These are phyloP conservation scores for Chironomus riparius DNA, from an alignment of 2,888 invertebrate genomes.

Conservation along the genomic window DNA sequence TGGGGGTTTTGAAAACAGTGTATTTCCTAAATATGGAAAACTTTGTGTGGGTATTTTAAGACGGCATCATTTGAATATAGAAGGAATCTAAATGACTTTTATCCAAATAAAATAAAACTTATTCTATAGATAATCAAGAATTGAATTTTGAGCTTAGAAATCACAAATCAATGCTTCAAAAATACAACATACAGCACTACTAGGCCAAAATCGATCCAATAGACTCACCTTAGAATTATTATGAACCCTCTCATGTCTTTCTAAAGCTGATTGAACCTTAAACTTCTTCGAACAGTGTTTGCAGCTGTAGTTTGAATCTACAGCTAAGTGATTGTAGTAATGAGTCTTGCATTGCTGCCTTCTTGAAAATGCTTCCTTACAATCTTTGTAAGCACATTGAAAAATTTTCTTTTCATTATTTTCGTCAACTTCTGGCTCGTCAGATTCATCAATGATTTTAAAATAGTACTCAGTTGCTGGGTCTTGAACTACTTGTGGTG, in stretches of 20 bases:
- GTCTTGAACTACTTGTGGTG: constrained; percentile 30
- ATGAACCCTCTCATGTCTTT: constrained; percentile 60
- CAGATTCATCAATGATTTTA: not conserved
- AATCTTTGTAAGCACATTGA: constrained; percentile 47
- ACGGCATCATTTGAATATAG: too few relatives aligned
- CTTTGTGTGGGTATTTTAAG: too few relatives aligned
- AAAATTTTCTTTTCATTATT: constrained; percentile 46
- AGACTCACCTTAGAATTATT: constrained; percentile 38
- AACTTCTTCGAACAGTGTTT: constrained; percentile 56
- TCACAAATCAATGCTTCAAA: too few relatives aligned
- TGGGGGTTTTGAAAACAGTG: too few relatives aligned
- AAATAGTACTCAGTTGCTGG: not conserved
- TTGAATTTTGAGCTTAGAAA: too few relatives aligned
- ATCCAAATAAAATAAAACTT: too few relatives aligned
- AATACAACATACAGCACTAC: too few relatives aligned
- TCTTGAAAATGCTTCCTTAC: constrained; percentile 54
- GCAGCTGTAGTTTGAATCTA: constrained; percentile 48
- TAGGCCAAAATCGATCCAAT: too few relatives aligned
- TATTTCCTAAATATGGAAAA: too few relatives aligned
- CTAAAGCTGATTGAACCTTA: constrained; percentile 56
- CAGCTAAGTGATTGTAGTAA: constrained; percentile 33
- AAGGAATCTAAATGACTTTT: too few relatives aligned
- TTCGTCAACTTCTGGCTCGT: constrained; percentile 1
- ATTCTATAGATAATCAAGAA: too few relatives aligned
- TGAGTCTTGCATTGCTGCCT: constrained; percentile 32